These are phyloP conservation scores for Hypercompe scribonia DNA, from an alignment of 2,888 invertebrate genomes.

Conservation along the genomic window DNA sequence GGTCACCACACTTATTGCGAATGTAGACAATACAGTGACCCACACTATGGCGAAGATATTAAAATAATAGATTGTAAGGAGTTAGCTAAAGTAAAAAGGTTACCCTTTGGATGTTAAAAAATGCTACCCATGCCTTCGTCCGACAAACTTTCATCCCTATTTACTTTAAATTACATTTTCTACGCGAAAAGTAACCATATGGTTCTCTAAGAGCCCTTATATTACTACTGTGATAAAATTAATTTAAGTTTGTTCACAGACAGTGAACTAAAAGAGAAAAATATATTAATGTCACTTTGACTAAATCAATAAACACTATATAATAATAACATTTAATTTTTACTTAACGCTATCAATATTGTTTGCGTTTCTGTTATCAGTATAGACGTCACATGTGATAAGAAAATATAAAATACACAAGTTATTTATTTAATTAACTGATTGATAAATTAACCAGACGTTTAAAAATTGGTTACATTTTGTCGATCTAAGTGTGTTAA, in stretches of 20 bases:
- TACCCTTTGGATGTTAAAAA: background rate
- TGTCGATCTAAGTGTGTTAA: background rate
- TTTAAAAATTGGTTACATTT: background rate
- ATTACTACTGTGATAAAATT: too few species aligned
- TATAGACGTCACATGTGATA: slow-evolving; percentile 1
- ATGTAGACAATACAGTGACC: too few species aligned
- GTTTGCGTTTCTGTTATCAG: slow-evolving; percentile 4
- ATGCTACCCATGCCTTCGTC: background rate
- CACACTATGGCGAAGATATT: too few species aligned
- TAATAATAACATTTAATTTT: background rate
- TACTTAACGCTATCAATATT: slow-evolving; percentile 2
- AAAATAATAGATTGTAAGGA: background rate
- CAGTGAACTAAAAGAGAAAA: background rate
- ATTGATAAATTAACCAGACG: background rate
- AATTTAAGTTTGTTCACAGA: background rate
- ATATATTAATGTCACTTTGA: background rate
- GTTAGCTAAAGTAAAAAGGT: background rate
- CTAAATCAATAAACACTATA: background rate
- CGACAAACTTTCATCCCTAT: background rate
- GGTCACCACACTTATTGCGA: too few species aligned
- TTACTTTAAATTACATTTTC: too few species aligned
- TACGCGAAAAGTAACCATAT: too few species aligned
- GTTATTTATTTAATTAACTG: slow-evolving; percentile 4
- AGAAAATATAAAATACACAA: background rate
- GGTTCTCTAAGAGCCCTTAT: too few species aligned